Conservation (phyloP, 1,140 invertebrate species). For the Heliconius himera region DNA sequence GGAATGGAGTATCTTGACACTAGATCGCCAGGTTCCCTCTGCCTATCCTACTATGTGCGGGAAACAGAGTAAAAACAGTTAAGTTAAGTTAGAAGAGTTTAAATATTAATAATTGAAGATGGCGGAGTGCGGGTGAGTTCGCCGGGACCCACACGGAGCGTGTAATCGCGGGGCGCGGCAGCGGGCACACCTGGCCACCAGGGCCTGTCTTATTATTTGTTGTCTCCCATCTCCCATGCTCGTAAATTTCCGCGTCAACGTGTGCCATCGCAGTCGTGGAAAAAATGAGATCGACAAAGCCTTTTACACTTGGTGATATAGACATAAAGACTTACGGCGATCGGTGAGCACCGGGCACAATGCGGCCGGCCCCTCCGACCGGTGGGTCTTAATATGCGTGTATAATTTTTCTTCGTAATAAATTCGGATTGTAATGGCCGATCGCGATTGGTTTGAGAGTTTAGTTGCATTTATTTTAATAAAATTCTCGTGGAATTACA, state of each 20-base stretch:
- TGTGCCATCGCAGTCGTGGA: constrained; percentile 75
- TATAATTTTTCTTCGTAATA: constrained; percentile 80
- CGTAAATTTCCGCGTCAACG: constrained; percentile 80
- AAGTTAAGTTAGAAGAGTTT: constrained; percentile 49
- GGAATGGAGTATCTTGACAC: no score
- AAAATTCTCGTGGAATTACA: constrained; percentile 60
- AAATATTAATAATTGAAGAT: constrained; percentile 72
- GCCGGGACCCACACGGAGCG: constrained; percentile 74
- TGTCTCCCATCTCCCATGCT: constrained; percentile 78
- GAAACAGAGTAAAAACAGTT: no score
- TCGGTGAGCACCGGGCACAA: constrained; percentile 62
- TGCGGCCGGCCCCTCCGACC: constrained; percentile 52
- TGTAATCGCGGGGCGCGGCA: constrained; percentile 76
- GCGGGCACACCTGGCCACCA: constrained; percentile 67
- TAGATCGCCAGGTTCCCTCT: no score
- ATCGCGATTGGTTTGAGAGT: constrained; percentile 72
- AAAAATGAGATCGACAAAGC: constrained; percentile 74
- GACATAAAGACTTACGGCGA: constrained; percentile 61
- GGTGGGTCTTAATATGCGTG: constrained; percentile 73
- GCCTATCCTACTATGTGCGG: no score
- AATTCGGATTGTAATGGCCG: constrained; percentile 76
- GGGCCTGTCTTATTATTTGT: constrained; percentile 76
- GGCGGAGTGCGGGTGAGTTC: constrained; percentile 37
- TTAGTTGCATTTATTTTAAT: constrained; percentile 71
- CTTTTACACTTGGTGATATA: constrained; percentile 70